Evolutionary conservation across 2,113 vertebrate genomes (phyloP), one percentile per base, ranked within the genome.

Genomic region (Erpornis zantholeuca): DNA sequence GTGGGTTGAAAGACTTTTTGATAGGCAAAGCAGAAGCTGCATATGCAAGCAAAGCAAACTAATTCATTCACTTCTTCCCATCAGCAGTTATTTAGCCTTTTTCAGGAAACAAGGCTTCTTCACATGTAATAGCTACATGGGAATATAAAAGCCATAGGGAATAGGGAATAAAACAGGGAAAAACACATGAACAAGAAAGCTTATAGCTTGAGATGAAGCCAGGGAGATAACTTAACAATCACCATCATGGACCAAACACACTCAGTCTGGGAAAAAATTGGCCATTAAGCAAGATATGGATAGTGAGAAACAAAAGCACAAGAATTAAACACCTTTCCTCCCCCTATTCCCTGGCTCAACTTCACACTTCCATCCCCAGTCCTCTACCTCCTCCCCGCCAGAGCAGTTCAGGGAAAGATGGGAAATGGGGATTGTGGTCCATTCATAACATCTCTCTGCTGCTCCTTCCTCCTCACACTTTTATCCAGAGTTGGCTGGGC

Each of bases 331-430:
- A 17, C 9, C 25, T 66, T 66, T 66, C 3, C 3, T 11, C 7
- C 11, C 7, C 6, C 15, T 42, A 17, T 54, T 69, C 5, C 10
- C 19, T 78, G 44, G 12, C 12, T 88, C 10, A 49, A 8, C 14
- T 68, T 78, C 9, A 50, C 8, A 38, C 5, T 5, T 70, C n/a
- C 25, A 56, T 36, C 22, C 23, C 7, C 38, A 78, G 2, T 18
- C 12, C 4, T 68, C 28, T 45, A 52, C 33, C 3, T 71, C 7
- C 8, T 53, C 7, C 4, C 2, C 4, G 9, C 3, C 20, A 45
- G 15, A 65, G 2, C 0, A 2, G 19, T 3, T 3, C 5, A 42
- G 25, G 29, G 15, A 20, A 76, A 17, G 23, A 56, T 12, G 15
- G 33, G 12, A 81, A 68, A 63, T 28, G 8, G 5, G 10, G 1